Evolutionary conservation across 64 coral and sea anemone genomes (phyloP).

Genomic region (Montipora capricornis): DNA sequence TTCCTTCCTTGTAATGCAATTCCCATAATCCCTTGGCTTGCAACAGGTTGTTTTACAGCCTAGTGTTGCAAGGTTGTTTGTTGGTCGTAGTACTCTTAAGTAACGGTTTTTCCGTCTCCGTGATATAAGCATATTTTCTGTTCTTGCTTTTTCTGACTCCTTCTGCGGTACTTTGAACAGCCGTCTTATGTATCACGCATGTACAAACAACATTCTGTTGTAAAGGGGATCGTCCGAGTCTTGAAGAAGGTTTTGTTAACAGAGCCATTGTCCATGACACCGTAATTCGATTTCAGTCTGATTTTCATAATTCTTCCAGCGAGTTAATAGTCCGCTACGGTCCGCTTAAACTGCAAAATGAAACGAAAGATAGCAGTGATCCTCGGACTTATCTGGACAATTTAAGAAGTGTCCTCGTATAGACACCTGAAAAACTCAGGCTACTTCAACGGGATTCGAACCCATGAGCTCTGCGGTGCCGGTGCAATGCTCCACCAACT

Average conservation of each 20-base stretch:
- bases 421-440: too few relatives aligned
- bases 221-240: slow-evolving; percentile 72
- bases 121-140: slow-evolving; percentile 86
- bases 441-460: too few relatives aligned
- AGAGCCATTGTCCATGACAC: slow-evolving; percentile 54
- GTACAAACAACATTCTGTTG: slow-evolving; percentile 67
- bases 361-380: neutral
- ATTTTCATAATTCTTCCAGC: slow-evolving; percentile 74
- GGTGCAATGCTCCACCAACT: too few relatives aligned
- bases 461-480: too few relatives aligned
- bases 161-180: slow-evolving; percentile 41
- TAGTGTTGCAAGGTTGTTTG: slow-evolving; percentile 87
- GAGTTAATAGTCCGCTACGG: slow-evolving; percentile 76
- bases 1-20: slow-evolving; percentile 85
- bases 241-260: slow-evolving; percentile 65
- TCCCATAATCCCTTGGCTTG: slow-evolving; percentile 91
- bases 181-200: slow-evolving; percentile 67
- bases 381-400: too few relatives aligned
- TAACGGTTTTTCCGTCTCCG: slow-evolving; percentile 76
- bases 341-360: slow-evolving; percentile 56
- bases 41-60: slow-evolving; percentile 76
- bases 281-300: slow-evolving; percentile 75
- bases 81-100: slow-evolving; percentile 76
- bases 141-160: slow-evolving; percentile 66
- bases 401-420: too few relatives aligned